Percentiles rank a stretch among this genome's conserved stretches.
Conservation (phyloP, 2,797 vertebrate genomes). For the Geotria australis region DNA sequence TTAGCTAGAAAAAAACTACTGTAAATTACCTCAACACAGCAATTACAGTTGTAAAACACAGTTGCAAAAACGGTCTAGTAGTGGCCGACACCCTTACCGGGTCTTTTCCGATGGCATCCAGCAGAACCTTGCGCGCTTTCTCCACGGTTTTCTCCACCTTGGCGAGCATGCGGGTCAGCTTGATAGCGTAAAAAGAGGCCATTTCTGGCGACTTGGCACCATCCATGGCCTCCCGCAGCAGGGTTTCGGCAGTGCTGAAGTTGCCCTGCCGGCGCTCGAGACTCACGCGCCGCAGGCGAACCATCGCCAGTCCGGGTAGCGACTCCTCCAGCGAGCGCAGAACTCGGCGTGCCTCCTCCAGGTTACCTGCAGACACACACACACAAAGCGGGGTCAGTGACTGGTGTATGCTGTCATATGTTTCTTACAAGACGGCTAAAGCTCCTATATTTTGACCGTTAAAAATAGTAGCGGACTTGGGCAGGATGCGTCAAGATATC, state of each 20-base stretch:
- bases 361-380: constrained; percentile 19
- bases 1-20: no score
- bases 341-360: constrained; percentile 53
- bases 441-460: no score
- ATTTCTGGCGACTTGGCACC: constrained; percentile 30
- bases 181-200: constrained; percentile 62
- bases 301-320: constrained; percentile 55
- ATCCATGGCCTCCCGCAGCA: constrained; percentile 52
- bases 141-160: constrained; percentile 55
- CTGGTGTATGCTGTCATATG: background rate
- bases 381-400: background rate
- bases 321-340: constrained; percentile 40
- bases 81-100: constrained; percentile 24
- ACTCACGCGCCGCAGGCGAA: constrained; percentile 62
- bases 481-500: no score
- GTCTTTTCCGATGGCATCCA: constrained; percentile 69
- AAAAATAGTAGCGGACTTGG: no score
- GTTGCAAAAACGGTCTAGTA: no score
- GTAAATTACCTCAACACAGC: no score
- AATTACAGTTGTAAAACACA: no score
- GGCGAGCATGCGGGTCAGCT: constrained; percentile 50
- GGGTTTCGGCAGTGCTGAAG: constrained; percentile 47
- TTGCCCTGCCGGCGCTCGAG: constrained; percentile 73
- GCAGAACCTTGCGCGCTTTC: constrained; percentile 62
- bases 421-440: no score